Conservation (phyloP, 2,113 vertebrate species). For the Percina caprodes region DNA sequence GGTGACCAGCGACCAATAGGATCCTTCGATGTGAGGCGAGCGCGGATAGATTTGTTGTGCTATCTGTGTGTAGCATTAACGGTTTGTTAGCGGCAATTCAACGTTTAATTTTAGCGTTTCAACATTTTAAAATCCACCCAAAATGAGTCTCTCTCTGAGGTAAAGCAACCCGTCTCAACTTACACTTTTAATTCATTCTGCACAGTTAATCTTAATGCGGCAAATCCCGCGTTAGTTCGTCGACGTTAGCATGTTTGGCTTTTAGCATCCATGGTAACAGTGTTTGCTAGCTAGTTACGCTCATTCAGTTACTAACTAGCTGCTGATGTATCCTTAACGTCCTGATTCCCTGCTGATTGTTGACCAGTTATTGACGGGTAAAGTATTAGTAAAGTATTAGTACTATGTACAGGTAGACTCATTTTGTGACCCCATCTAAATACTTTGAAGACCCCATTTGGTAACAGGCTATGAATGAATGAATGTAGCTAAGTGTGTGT, state of each 20-base stretch:
- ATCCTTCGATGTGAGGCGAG: slow-evolving; percentile 27
- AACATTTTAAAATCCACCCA: background rate
- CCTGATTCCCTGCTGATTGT: background rate
- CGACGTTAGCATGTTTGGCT: slow-evolving; percentile 6
- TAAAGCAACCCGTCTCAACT: slow-evolving; percentile 13
- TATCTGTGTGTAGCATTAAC: background rate
- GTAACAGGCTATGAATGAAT: background rate
- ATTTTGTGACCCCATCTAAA: too few species aligned
- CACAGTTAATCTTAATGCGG: fast-evolving
- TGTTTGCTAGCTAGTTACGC: background rate
- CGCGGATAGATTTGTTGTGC: slow-evolving; percentile 54
- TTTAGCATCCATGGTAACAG: background rate
- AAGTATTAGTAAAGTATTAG: too few species aligned
- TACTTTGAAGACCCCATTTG: background rate
- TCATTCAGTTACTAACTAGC: background rate
- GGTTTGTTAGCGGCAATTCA: background rate
- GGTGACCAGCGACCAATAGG: slow-evolving; percentile 62
- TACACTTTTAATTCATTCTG: fast-evolving
- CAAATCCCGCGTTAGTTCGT: background rate
- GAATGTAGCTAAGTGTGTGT: too few species aligned
- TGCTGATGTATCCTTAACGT: background rate
- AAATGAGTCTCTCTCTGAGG: slow-evolving; percentile 80
- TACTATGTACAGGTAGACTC: too few species aligned
- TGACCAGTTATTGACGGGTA: background rate
- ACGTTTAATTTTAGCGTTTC: background rate